Evolutionary conservation across 2,888 invertebrate species (phyloP).

Genomic region (Gandaritis pyraliata): DNA sequence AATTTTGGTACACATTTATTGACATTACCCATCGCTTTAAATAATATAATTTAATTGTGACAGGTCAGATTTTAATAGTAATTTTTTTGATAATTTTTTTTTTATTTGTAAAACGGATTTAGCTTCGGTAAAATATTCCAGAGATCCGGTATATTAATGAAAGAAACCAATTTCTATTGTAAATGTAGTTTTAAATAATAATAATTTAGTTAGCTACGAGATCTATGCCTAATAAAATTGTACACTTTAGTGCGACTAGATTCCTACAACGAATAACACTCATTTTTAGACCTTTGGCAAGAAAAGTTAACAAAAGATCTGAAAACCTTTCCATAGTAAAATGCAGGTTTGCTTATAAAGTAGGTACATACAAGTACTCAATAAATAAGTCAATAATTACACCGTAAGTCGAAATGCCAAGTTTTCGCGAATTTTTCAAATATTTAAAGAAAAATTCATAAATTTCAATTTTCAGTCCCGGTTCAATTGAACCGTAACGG

Average conservation of each 20-base stretch:
- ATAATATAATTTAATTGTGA: not conserved
- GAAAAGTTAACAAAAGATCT: constrained; percentile 14
- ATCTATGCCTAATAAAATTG: constrained; percentile 18
- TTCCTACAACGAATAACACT: constrained; percentile 17
- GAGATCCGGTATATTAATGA: too few relatives aligned
- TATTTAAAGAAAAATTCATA: too few relatives aligned
- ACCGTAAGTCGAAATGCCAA: constrained; percentile 20
- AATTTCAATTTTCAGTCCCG: not conserved
- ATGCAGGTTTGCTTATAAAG: constrained; percentile 35
- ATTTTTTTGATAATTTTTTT: not conserved
- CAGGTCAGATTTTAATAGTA: not conserved
- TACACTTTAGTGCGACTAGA: constrained; percentile 44
- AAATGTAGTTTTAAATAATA: not conserved
- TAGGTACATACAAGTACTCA: not conserved
- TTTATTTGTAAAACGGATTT: not conserved
- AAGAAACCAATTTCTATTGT: too few relatives aligned
- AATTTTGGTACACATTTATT: too few relatives aligned
- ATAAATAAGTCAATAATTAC: constrained; percentile 18
- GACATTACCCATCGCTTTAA: too few relatives aligned
- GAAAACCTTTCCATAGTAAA: constrained; percentile 57
- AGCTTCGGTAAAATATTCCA: not conserved
- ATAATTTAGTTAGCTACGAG: constrained; percentile 11
- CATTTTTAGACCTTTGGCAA: constrained; percentile 12
- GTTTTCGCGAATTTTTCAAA: not conserved
- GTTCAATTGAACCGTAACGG: not conserved